Evolutionary conservation across 35 echinoderm and acorn worm species (phyloP).

Genomic region (Anneissia japonica): DNA sequence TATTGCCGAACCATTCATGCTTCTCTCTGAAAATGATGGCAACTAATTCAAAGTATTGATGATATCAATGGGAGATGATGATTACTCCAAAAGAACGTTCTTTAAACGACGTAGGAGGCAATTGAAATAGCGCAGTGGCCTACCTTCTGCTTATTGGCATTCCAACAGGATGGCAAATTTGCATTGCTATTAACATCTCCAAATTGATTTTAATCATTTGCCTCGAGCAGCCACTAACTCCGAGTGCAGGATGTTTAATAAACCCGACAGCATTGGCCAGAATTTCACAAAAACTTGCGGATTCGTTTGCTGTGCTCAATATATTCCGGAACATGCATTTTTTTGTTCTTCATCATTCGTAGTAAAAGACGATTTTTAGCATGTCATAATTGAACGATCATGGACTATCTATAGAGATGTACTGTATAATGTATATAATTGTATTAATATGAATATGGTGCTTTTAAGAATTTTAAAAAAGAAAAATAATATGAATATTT

Average conservation of each 20-base stretch:
- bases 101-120: background rate
- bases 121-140: background rate
- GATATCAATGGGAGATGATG: background rate
- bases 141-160: background rate
- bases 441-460: too few relatives aligned
- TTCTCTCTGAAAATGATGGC: background rate
- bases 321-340: background rate
- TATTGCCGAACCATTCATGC: background rate
- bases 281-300: background rate
- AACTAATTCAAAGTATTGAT: background rate
- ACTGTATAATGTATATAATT: too few relatives aligned
- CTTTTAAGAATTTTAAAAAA: too few relatives aligned
- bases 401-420: too few relatives aligned
- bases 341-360: background rate
- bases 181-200: background rate
- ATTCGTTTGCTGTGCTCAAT: background rate
- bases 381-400: too few relatives aligned
- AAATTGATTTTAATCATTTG: slow-evolving; percentile 2
- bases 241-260: background rate
- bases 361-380: too few relatives aligned
- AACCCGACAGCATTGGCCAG: background rate
- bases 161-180: background rate
- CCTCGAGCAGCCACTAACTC: background rate
- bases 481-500: too few relatives aligned
- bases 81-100: background rate